Base-by-base conservation (phyloP, 2,888 invertebrate species). In the Tribolium freemani region DNA sequence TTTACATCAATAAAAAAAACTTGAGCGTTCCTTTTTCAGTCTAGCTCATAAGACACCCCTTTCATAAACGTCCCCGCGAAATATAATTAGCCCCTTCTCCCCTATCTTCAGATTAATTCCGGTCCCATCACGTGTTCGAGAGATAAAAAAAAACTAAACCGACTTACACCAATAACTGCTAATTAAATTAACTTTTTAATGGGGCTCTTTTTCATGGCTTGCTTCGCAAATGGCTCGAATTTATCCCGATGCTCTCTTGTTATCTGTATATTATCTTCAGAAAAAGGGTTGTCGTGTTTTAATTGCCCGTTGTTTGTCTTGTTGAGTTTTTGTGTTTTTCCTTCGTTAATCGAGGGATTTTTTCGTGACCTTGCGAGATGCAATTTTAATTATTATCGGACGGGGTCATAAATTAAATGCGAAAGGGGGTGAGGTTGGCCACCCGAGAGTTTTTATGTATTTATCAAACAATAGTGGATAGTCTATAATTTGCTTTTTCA, bases 151-250 rank as follows among this genome's bases (percentile, higher is more conserved):
- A 78, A 78, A 73, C 77, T 77, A 76, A 76, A 78, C 79, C 81
- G 83, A 79, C 83, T 83, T 83, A 83, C 83, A 83, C 83, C 83
- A 83, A 84, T 84, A 84, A 83, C 82, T 82, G 82, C 81, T 84
- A 83, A 84, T 84, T 84, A 83, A 84, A 84, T 84, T 83, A 84
- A 83, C 82, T 83, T 84, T 83, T 84, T 84, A 84, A 84, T 83
- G 83, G 76, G 46, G 77, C 79, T 79, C 78, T 81, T 82, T 81
- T 81, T 80, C 79, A 78, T 75, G 76, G 77, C 79, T 74, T 74
- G 80, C 78, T 73, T 77, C 77, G 78, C 79, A 79, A 79, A 77
- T 78, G 78, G 79, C 75, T 74, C 76, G 74, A 79, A 80, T 80
- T 80, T 80, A 81, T 80, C 77, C 80, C 79, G 78, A 82, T 81